These are phyloP conservation scores for Vireo altiloquus DNA, from an alignment of 2,113 vertebrate species.

Conservation along the genomic window DNA sequence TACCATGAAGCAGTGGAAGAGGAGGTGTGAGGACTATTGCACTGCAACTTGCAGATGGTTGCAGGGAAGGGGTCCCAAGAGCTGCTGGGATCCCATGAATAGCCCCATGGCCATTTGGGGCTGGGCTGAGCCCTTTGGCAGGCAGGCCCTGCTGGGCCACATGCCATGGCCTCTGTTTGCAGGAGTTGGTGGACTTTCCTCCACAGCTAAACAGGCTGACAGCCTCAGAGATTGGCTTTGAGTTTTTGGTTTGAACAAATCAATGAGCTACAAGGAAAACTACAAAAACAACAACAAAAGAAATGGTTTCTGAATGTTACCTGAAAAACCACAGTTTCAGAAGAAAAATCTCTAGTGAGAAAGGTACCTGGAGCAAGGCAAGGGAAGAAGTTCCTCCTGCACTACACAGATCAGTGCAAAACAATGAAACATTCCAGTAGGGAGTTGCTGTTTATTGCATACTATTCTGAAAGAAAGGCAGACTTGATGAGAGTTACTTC, in stretches of 20 bases:
- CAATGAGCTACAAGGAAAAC: conserved; percentile 34
- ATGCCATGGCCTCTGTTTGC: background rate
- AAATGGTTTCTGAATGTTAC: background rate
- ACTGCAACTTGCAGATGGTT: background rate
- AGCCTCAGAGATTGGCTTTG: conserved; percentile 13
- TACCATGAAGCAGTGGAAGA: background rate
- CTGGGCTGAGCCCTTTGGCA: background rate
- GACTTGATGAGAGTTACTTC: background rate
- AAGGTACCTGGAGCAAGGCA: background rate
- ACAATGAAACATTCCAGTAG: background rate
- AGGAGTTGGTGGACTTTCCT: conserved; percentile 39
- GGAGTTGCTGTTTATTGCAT: background rate
- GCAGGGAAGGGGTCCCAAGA: background rate
- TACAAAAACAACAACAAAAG: conserved; percentile 24
- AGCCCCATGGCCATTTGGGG: accelerated
- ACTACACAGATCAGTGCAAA: background rate
- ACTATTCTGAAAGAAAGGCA: background rate
- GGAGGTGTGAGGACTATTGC: background rate
- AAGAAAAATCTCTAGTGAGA: background rate
- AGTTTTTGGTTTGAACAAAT: conserved; percentile 36
- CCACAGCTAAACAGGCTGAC: background rate
- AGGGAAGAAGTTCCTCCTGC: background rate
- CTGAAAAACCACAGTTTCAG: background rate
- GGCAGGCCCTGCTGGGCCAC: background rate
- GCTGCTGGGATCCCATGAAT: accelerated